Conservation (phyloP, 1,140 invertebrate genomes). For the Rhizoglyphus robini region DNA sequence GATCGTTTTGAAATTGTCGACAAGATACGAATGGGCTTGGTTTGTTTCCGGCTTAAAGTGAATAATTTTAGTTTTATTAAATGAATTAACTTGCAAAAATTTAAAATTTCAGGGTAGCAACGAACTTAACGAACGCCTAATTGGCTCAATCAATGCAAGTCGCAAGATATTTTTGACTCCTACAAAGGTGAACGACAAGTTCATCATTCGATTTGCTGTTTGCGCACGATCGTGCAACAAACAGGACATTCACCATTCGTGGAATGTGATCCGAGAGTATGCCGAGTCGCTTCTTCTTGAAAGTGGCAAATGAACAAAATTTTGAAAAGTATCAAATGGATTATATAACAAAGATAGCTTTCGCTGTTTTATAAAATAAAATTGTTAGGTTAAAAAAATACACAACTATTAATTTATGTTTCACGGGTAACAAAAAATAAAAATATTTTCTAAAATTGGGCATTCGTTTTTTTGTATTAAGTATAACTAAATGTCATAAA, state of each 20-base stretch:
- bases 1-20: conserved; percentile 60
- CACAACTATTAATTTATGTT: no score
- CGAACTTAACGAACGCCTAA: conserved; percentile 52
- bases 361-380: no score
- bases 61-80: conserved; percentile 1
- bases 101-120: conserved; percentile 49
- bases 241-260: conserved; percentile 62
- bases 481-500: no score
- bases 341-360: no score
- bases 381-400: no score
- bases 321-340: no score
- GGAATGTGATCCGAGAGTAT: conserved; percentile 54
- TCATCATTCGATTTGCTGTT: conserved; percentile 69
- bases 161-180: conserved; percentile 72
- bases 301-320: no score
- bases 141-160: conserved; percentile 56
- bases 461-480: no score
- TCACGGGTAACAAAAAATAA: no score
- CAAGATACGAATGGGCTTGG: conserved; percentile 58
- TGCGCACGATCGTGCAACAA: conserved; percentile 54
- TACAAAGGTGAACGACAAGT: conserved; percentile 46
- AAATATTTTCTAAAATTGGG: no score
- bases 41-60: conserved; percentile 72
- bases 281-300: no score
- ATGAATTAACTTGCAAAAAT: not conserved